phyloP scores from a whole-genome alignment of 2,888 invertebrate genomes.

The Dione vanillae region DNA sequence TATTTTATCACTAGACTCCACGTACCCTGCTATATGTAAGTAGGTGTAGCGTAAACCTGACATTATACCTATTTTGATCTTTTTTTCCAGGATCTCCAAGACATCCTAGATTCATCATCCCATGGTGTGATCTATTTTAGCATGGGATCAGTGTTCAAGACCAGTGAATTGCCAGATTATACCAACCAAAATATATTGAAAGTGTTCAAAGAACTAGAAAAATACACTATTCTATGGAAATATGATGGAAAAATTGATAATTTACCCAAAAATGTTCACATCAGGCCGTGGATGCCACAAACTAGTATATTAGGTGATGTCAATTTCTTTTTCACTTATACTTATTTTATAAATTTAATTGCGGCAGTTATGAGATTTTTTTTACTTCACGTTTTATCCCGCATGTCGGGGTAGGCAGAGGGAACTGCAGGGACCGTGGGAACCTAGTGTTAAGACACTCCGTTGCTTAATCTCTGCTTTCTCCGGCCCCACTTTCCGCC shows the following conservation, averaged over 20 bases:
- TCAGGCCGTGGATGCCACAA: conserved; percentile 81
- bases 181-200: conserved; percentile 55
- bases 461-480: too few relatives aligned
- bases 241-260: conserved; percentile 69
- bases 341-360: too few relatives aligned
- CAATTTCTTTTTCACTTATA: background rate
- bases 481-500: too few relatives aligned
- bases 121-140: conserved; percentile 72
- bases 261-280: conserved; percentile 72
- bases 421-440: too few relatives aligned
- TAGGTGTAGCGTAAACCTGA: too few relatives aligned
- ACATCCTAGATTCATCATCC: conserved; percentile 59
- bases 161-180: conserved; percentile 50
- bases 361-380: too few relatives aligned
- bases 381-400: too few relatives aligned
- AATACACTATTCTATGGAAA: conserved; percentile 79
- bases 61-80: too few relatives aligned
- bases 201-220: conserved; percentile 54
- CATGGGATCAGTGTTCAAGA: conserved; percentile 66
- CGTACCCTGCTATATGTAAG: too few relatives aligned
- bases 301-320: conserved; percentile 74
- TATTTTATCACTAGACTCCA: too few relatives aligned
- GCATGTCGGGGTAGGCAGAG: too few relatives aligned
- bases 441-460: too few relatives aligned
- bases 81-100: conserved; percentile 62